Conservation (phyloP, 2,797 vertebrate species). For the Pseudochaenichthys georgianus region DNA sequence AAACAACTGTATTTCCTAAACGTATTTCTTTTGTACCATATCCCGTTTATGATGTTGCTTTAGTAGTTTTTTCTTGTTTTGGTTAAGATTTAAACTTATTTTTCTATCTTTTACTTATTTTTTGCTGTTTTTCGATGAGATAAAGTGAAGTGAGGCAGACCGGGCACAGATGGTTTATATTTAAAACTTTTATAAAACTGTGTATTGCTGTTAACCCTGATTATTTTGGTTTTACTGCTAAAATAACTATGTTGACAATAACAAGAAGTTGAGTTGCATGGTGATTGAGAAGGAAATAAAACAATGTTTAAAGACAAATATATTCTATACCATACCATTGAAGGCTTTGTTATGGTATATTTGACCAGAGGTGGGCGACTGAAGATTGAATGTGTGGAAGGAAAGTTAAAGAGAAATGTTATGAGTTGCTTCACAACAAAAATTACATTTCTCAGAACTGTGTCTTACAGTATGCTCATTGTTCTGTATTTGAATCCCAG, state of each 20-base stretch:
- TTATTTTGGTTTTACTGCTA: conserved; percentile 25
- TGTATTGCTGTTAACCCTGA: neutral
- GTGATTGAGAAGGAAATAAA: conserved; percentile 36
- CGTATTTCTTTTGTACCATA: conserved; percentile 67
- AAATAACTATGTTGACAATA: conserved; percentile 8
- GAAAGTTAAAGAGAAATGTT: conserved; percentile 16
- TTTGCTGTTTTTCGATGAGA: conserved; percentile 48
- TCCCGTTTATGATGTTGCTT: conserved; percentile 61
- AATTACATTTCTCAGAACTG: conserved; percentile 37
- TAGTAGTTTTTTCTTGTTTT: conserved; percentile 50
- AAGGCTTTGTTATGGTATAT: conserved; percentile 31
- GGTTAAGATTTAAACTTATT: conserved; percentile 75
- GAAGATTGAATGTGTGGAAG: conserved; percentile 11
- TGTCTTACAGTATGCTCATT: conserved; percentile 24
- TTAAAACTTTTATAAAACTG: conserved; percentile 15
- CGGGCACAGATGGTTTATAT: conserved; percentile 9
- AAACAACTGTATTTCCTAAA: conserved; percentile 49
- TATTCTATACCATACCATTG: conserved; percentile 16
- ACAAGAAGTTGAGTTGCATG: conserved; percentile 47
- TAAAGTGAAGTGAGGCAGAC: conserved; percentile 29
- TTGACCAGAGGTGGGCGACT: conserved; percentile 15
- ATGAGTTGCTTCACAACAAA: neutral
- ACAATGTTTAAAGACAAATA: conserved; percentile 25
- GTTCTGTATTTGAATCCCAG: conserved; percentile 43
- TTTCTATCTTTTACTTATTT: conserved; percentile 79